Base-by-base conservation (phyloP, 1,140 invertebrate genomes). In the Bactericera cockerelli region DNA sequence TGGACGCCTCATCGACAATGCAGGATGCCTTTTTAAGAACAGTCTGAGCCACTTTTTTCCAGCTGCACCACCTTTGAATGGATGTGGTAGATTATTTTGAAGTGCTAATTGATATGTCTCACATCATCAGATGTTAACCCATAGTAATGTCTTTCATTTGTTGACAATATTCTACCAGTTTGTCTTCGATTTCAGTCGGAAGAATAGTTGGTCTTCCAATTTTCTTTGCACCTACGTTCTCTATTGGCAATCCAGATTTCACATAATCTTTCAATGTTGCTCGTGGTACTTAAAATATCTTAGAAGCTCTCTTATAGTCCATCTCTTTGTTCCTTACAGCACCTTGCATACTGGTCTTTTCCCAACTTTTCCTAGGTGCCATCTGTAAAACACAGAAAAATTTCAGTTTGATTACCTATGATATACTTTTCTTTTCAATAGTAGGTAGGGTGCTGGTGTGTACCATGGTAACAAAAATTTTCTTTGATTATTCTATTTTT, bases 31-130 rank as follows among this genome's bases (percentile, higher is more conserved):
- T 54, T 64, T 62, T 53, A 70, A 31, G 61, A 70, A 70, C 42
- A 56, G 59, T 49, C 60, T 64, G 56, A 67, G 63, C 70, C 69
- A 70, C 38, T 70, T 67, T 33, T 60, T 61, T 31, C 65, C 68
- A 58, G 69, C 69, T 24, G 62, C 38, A 54, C 8, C 10, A 16
- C 10, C 13, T 57, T 3, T 55, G 26, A 57, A 57, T 36, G 56
- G 28, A 21, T 57, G 56, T 8, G 13, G 3, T 10, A 57, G 13
- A 39, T 57, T 57, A 39, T 57, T 57, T 54, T 26, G 6, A 6
- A 39, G 6, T 11, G 56, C 56, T 10, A 57, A 26, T 21, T 57
- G 56, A 39, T 55, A 14, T 31, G 22, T 56, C 22, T 8, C 16
- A 6, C 16, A 24, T 24, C 22, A 26, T 19, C 2, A 24, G 8